Percentiles rank a stretch among this genome's conserved stretches.
phyloP scores from a whole-genome alignment of 1,140 invertebrate species.

The Drosophila kohkoa region DNA sequence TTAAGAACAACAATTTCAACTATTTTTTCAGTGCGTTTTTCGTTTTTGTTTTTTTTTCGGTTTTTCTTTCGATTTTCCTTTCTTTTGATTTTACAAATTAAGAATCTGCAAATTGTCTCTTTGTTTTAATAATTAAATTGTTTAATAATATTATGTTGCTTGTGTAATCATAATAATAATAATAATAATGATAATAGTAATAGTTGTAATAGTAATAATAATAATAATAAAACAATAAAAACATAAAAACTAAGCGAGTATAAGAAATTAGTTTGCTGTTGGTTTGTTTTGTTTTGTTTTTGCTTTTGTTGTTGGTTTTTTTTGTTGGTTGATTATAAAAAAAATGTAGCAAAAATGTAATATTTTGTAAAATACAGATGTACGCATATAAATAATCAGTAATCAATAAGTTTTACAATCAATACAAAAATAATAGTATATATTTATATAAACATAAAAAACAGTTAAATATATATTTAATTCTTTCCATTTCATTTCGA shows the following conservation, averaged over 20 bases:
- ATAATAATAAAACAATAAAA: slow-evolving; percentile 66
- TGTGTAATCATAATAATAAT: slow-evolving; percentile 22
- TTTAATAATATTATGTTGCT: slow-evolving; percentile 16
- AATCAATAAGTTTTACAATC: slow-evolving; percentile 77
- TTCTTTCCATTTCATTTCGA: slow-evolving; percentile 22
- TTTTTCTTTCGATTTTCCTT: slow-evolving; percentile 39
- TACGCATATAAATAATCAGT: slow-evolving; percentile 78
- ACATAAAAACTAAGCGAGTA: slow-evolving; percentile 76
- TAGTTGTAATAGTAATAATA: slow-evolving; percentile 20
- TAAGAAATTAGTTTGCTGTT: slow-evolving; percentile 64
- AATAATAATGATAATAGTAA: slow-evolving; percentile 17
- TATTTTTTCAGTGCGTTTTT: slow-evolving; percentile 64
- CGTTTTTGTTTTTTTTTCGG: background rate
- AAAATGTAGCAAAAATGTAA: slow-evolving; percentile 72
- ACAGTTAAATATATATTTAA: slow-evolving; percentile 62
- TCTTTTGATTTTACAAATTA: slow-evolving; percentile 46
- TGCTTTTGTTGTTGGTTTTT: slow-evolving; percentile 24
- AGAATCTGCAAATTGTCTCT: slow-evolving; percentile 50
- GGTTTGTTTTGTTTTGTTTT: slow-evolving; percentile 30
- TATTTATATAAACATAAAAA: slow-evolving; percentile 76
- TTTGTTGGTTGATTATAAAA: slow-evolving; percentile 42
- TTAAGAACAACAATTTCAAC: slow-evolving; percentile 66
- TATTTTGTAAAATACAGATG: slow-evolving; percentile 37
- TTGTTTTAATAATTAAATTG: slow-evolving; percentile 41
- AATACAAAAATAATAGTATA: slow-evolving; percentile 65